phyloP scores from a whole-genome alignment of 2,113 vertebrate species.

The Copsychus sechellarum region DNA sequence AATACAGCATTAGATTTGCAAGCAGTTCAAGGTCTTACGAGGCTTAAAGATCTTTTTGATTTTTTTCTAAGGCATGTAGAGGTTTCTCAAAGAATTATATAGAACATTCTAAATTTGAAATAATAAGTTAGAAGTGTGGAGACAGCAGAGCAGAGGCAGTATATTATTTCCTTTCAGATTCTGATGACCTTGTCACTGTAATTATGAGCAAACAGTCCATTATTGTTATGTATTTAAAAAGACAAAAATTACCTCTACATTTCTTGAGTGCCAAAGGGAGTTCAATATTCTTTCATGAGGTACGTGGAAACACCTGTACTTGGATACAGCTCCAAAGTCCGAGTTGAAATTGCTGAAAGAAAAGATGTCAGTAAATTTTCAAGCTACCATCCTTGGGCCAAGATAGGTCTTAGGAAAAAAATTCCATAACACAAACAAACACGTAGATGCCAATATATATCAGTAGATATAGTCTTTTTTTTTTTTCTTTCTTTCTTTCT shows the following conservation, averaged over 20 bases:
- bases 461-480: background rate
- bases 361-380: background rate
- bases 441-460: background rate
- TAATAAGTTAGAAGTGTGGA: background rate
- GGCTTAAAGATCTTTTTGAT: background rate
- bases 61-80: background rate
- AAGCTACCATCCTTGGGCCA: background rate
- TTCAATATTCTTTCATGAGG: background rate
- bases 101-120: background rate
- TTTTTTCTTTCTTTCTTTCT: too few relatives aligned
- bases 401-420: background rate
- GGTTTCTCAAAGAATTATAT: background rate
- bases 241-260: background rate
- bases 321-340: background rate
- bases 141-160: background rate
- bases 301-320: background rate
- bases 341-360: background rate
- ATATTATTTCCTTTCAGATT: background rate
- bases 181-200: slow-evolving; percentile 3
- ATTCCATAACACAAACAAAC: too few relatives aligned
- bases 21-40: slow-evolving; percentile 30
- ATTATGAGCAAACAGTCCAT: background rate
- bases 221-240: slow-evolving; percentile 2
- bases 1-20: slow-evolving; percentile 25
- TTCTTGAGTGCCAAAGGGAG: background rate